Evolutionary conservation across 37 sponge, comb jelly and placozoan genomes (phyloP).

Genomic region (Axinella damicornis): DNA sequence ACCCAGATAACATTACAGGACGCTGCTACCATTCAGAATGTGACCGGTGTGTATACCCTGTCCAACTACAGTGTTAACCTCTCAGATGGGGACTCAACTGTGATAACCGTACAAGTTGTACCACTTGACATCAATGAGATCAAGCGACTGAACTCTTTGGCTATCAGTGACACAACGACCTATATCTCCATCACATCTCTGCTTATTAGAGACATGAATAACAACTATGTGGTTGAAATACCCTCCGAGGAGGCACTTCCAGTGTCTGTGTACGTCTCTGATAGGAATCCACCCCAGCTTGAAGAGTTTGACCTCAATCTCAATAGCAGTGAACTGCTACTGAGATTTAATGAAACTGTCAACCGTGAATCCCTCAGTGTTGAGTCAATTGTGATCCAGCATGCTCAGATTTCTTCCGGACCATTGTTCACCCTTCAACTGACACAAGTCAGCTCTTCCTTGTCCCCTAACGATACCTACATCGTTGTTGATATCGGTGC

Average conservation of each 20-base stretch:
- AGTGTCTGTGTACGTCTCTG: slow-evolving; percentile 55
- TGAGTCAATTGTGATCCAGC: slow-evolving; percentile 71
- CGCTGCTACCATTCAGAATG: neutral
- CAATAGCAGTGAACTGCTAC: slow-evolving; percentile 63
- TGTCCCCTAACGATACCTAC: slow-evolving; percentile 67
- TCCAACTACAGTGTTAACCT: slow-evolving; percentile 30
- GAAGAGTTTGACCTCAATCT: slow-evolving; percentile 77
- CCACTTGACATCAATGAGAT: slow-evolving; percentile 73
- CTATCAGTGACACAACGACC: slow-evolving; percentile 27
- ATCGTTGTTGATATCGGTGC: slow-evolving; percentile 65
- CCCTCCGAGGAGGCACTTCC: slow-evolving; percentile 8
- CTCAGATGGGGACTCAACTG: slow-evolving; percentile 28
- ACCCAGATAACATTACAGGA: slow-evolving; percentile 78
- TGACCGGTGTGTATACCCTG: slow-evolving; percentile 13
- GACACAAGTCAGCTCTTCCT: slow-evolving; percentile 20
- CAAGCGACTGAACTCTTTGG: slow-evolving; percentile 71
- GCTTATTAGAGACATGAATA: slow-evolving; percentile 79
- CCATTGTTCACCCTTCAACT: slow-evolving; percentile 41
- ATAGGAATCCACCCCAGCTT: slow-evolving; percentile 66
- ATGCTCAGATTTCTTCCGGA: slow-evolving; percentile 18
- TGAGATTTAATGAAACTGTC: slow-evolving; percentile 91
- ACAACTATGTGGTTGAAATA: slow-evolving; percentile 54
- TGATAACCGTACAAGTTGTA: slow-evolving; percentile 41
- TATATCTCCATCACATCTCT: slow-evolving; percentile 57
- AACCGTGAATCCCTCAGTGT: slow-evolving; percentile 62